These are phyloP conservation scores for Neodontobutis hainanensis DNA, from an alignment of 2,113 vertebrate genomes.

Conservation along the genomic window DNA sequence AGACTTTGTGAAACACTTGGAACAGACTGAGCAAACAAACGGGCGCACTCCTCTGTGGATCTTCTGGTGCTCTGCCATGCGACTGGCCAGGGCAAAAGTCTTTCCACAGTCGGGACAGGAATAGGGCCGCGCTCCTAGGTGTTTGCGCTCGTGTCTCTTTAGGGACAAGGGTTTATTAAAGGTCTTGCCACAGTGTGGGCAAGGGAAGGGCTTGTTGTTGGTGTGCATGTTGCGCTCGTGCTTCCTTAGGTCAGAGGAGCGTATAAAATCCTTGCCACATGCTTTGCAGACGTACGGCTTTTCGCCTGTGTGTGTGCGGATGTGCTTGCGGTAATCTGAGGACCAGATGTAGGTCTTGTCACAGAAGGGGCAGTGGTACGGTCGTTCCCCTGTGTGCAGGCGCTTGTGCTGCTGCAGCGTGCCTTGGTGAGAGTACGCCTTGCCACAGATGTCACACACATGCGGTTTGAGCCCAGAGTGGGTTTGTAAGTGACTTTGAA, in stretches of 20 bases:
- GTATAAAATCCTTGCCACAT: constrained; percentile 80
- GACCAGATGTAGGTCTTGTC: constrained; percentile 79
- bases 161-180: constrained; percentile 84
- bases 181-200: constrained; percentile 81
- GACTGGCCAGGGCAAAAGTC: constrained; percentile 81
- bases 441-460: constrained; percentile 80
- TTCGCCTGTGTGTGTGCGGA: constrained; percentile 79
- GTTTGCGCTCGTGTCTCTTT: constrained; percentile 84
- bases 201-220: constrained; percentile 84
- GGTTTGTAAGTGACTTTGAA: constrained; percentile 83
- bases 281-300: constrained; percentile 77
- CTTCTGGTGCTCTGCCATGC: constrained; percentile 83
- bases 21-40: constrained; percentile 50
- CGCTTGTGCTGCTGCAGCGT: constrained; percentile 82
- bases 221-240: constrained; percentile 83
- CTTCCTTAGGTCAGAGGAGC: constrained; percentile 80
- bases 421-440: constrained; percentile 77
- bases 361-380: constrained; percentile 79
- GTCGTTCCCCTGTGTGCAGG: constrained; percentile 79
- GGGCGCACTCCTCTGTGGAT: constrained; percentile 73
- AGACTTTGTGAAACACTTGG: constrained; percentile 79
- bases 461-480: constrained; percentile 83
- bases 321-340: constrained; percentile 80
- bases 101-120: constrained; percentile 80
- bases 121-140: constrained; percentile 83